A percentile compares a stretch with the other conserved stretches of the same genome.
Conservation (phyloP, 2,113 vertebrate species). For the Epinephelus cyanopodus region DNA sequence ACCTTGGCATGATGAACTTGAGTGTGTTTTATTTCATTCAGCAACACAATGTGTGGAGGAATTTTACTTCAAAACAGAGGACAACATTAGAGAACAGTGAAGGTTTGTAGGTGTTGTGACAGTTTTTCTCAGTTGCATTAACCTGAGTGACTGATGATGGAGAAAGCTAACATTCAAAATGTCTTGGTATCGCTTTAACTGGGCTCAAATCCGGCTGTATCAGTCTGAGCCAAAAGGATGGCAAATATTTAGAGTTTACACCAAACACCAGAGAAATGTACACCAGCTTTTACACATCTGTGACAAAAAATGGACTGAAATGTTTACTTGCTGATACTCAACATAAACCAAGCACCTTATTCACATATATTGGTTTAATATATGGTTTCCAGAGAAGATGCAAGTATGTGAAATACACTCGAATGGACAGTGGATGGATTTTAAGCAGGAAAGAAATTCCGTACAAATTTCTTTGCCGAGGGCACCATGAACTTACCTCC, state of each 20-base stretch:
- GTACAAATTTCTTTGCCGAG: conserved; percentile 71
- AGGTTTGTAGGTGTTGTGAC: conserved; percentile 1
- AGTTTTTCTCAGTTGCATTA: neutral
- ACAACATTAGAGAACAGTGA: conserved; percentile 3
- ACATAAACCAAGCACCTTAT: conserved; percentile 49
- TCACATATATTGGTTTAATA: conserved; percentile 82
- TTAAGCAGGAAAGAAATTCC: conserved; percentile 75
- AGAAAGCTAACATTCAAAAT: conserved; percentile 48
- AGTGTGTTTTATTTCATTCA: conserved; percentile 13
- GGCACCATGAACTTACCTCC: conserved; percentile 75
- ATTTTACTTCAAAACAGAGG: conserved; percentile 15
- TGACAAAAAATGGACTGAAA: conserved; percentile 28
- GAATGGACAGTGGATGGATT: conserved; percentile 51
- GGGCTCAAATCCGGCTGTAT: conserved; percentile 3
- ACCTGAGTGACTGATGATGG: neutral
- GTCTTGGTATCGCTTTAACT: conserved; percentile 36
- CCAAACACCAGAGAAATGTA: conserved; percentile 40
- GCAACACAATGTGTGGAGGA: neutral
- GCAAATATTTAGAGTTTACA: conserved; percentile 29
- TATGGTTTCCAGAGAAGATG: conserved; percentile 71
- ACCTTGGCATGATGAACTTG: conserved; percentile 56
- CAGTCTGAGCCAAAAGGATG: conserved; percentile 1
- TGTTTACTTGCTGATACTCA: conserved; percentile 16
- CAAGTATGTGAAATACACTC: conserved; percentile 38
- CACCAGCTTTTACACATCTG: conserved; percentile 30